Percentiles rank a stretch among this genome's conserved stretches.
Evolutionary conservation across 2,113 vertebrate species (phyloP).

Genomic region (Raja brachyura): DNA sequence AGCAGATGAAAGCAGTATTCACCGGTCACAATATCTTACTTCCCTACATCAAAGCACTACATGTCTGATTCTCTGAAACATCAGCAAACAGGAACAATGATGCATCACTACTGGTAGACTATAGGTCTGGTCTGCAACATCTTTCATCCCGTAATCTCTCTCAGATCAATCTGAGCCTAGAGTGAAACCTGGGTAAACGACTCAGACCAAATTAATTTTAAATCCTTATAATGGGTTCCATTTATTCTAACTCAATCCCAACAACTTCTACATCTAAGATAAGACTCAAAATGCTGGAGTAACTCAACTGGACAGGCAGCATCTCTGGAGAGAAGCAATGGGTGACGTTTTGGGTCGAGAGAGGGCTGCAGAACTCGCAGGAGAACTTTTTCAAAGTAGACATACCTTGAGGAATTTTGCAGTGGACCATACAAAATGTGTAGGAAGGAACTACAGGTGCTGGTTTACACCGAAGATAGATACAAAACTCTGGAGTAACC

Average conservation of each 20-base stretch:
- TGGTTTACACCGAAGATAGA: too few relatives aligned
- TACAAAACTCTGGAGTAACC: too few relatives aligned
- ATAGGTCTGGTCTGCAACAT: neutral
- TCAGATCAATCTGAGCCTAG: neutral
- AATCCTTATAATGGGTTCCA: neutral
- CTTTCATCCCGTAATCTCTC: neutral
- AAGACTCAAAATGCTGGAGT: too few relatives aligned
- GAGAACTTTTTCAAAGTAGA: too few relatives aligned
- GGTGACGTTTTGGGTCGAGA: too few relatives aligned
- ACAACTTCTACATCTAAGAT: neutral
- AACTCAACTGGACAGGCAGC: too few relatives aligned
- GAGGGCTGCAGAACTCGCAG: too few relatives aligned
- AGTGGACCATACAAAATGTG: too few relatives aligned
- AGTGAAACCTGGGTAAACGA: neutral
- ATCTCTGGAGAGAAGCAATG: too few relatives aligned
- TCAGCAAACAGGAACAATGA: neutral
- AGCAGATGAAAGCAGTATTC: neutral
- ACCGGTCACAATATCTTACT: neutral
- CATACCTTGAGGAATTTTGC: too few relatives aligned
- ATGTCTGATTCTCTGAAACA: neutral
- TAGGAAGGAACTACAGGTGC: too few relatives aligned
- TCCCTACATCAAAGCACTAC: neutral
- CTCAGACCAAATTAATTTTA: neutral
- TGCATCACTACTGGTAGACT: neutral
- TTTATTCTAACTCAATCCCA: neutral